Evolutionary conservation across 2,113 vertebrate genomes (phyloP), one percentile per base, ranked within the genome.

Genomic region (Atlantisia rogersi): DNA sequence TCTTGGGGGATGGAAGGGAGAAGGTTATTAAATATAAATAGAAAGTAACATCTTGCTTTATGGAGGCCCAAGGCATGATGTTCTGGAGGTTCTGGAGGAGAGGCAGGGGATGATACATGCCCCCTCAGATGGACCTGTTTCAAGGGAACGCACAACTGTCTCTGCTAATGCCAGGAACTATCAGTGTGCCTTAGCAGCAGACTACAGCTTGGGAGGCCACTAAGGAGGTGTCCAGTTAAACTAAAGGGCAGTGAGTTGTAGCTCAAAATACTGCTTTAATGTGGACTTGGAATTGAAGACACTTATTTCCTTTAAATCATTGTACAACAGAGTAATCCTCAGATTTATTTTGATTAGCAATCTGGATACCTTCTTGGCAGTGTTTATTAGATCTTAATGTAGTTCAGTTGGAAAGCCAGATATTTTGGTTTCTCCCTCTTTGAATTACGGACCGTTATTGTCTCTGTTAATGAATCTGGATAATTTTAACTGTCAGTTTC

Each of bases 341-440:
- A 90, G 91, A 97, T 96, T 95, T 97, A 97, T 96, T 95, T 95
- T 95, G 94, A 95, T 96, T 94, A 96, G 93, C 86, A 95, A 95
- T 95, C 91, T 97, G 94, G 91, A 97, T 95, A 90, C 75, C 89
- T 97, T 97, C 91, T 95, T 95, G 96, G 91, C 96, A 97, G 91
- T 96, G 91, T 96, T 96, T 92, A 92, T 95, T 94, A 97, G 91
- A 82, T 69, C 67, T 82, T 90, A 87, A 87, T 63, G 87, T 46
- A 95, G 50, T 55, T 93, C 17, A 31, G 53, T 82, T 85, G 89
- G 81, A 95, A 96, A 94, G 44, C 16, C 93, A 96, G 87, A 92
- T 90, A 94, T 95, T 94, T 95, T 90, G 74, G 78, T 91, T 92
- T 95, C 74, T 95, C 31, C 44, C 40, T 18, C 74, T 96, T 90